phyloP scores from a whole-genome alignment of 2,797 vertebrate genomes.

The Danio jaintianensis region DNA sequence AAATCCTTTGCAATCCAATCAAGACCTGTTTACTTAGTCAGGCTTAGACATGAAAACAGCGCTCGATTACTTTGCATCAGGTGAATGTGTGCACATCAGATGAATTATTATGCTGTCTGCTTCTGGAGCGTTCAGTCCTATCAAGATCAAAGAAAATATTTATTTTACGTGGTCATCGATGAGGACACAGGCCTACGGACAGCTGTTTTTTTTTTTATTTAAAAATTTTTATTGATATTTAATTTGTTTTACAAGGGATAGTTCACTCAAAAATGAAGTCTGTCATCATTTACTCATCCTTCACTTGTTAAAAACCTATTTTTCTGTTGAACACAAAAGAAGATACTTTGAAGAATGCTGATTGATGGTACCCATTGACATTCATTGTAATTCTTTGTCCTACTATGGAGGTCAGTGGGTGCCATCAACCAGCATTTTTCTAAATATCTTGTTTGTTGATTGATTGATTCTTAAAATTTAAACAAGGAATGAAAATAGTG shows the following conservation, averaged over 20 bases:
- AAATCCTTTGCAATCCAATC: conserved; percentile 44
- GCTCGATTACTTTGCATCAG: conserved; percentile 11
- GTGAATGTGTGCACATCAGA: conserved; percentile 1
- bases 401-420: too few species aligned
- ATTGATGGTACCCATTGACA: too few species aligned
- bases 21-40: conserved; percentile 28
- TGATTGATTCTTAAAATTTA: too few species aligned
- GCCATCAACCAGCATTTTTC: too few species aligned
- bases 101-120: not conserved
- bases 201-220: not conserved
- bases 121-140: conserved; percentile 4
- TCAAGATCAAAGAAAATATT: conserved; percentile 13
- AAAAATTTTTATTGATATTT: conserved; percentile 1
- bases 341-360: too few species aligned
- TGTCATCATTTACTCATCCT: too few species aligned
- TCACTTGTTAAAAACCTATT: too few species aligned
- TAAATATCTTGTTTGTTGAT: too few species aligned
- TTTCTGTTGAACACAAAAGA: too few species aligned
- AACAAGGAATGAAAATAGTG: too few species aligned
- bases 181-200: not conserved
- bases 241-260: not conserved
- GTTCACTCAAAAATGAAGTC: too few species aligned
- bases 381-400: too few species aligned
- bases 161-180: not conserved
- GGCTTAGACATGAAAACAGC: conserved; percentile 20